Conservation (phyloP, 1,140 invertebrate genomes). For the Scaptomyza hsui region DNA sequence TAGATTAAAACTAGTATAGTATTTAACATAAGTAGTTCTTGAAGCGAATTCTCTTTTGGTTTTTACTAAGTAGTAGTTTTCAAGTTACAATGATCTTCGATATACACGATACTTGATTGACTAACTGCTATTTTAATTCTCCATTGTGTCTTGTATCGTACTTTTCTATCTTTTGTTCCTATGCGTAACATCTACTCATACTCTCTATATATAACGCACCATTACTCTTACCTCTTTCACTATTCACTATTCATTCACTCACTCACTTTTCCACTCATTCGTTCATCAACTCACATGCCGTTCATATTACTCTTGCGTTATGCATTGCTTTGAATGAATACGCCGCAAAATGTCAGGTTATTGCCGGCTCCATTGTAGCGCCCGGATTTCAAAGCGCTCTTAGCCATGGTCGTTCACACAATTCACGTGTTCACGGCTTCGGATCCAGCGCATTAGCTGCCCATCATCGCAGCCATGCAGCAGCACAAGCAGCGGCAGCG, state of each 20-base stretch:
- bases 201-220: conserved; percentile 13
- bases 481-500: conserved; percentile 41
- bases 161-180: conserved; percentile 65
- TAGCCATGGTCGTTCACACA: conserved; percentile 75
- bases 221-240: conserved; percentile 14
- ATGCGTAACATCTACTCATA: conserved; percentile 5
- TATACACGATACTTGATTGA: conserved; percentile 31
- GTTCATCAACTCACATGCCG: conserved; percentile 4
- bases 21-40: conserved; percentile 19
- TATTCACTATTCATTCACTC: conserved; percentile 2
- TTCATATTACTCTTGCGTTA: conserved; percentile 17
- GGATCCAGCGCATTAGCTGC: conserved; percentile 52
- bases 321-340: conserved; percentile 24
- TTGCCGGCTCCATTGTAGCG: conserved; percentile 81
- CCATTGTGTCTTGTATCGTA: conserved; percentile 69
- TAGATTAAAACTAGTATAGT: conserved; percentile 21
- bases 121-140: conserved; percentile 45
- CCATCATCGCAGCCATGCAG: conserved; percentile 54
- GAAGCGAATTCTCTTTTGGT: conserved; percentile 3
- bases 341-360: conserved; percentile 60
- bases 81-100: conserved; percentile 10
- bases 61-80: conserved; percentile 25
- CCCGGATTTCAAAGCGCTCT: conserved; percentile 79
- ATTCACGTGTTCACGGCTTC: conserved; percentile 63
- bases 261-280: background rate